Evolutionary conservation across 2,797 vertebrate genomes (phyloP).

Genomic region (Poecilia wingei): DNA sequence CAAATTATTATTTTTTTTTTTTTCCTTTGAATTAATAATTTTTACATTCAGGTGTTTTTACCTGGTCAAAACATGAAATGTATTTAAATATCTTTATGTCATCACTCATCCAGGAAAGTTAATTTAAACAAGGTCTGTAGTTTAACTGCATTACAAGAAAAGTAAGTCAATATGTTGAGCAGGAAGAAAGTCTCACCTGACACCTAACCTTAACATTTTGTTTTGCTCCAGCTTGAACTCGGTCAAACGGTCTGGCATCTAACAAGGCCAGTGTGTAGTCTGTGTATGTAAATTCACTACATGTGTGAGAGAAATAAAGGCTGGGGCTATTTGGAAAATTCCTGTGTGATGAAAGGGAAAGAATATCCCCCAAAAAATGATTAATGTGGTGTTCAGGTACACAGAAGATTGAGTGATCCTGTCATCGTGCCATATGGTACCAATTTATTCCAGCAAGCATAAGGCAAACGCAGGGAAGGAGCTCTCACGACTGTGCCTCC

Average conservation of each 20-base stretch:
- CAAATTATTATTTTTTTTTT: not conserved
- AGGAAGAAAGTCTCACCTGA: constrained; percentile 74
- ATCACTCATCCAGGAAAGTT: constrained; percentile 13
- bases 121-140: constrained; percentile 31
- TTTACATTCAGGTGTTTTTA: not conserved
- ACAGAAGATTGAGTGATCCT: constrained; percentile 87
- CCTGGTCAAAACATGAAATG: not conserved
- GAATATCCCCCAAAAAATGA: constrained; percentile 84
- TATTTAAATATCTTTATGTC: not conserved
- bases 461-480: constrained; percentile 80
- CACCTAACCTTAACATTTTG: constrained; percentile 76
- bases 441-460: constrained; percentile 84
- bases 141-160: constrained; percentile 47
- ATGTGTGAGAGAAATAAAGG: constrained; percentile 81
- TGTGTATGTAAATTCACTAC: constrained; percentile 80
- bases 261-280: constrained; percentile 74
- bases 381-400: constrained; percentile 87
- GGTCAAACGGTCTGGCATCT: constrained; percentile 74
- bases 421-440: constrained; percentile 86
- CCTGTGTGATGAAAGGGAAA: constrained; percentile 85
- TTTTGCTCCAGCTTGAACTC: constrained; percentile 74
- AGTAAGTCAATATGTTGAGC: constrained; percentile 65
- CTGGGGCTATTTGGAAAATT: constrained; percentile 80
- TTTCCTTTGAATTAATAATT: not conserved
- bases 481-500: constrained; percentile 69